Evolutionary conservation across 2,888 invertebrate species (phyloP), one percentile per base, ranked within the genome.

Genomic region (Drosophila lacicola): DNA sequence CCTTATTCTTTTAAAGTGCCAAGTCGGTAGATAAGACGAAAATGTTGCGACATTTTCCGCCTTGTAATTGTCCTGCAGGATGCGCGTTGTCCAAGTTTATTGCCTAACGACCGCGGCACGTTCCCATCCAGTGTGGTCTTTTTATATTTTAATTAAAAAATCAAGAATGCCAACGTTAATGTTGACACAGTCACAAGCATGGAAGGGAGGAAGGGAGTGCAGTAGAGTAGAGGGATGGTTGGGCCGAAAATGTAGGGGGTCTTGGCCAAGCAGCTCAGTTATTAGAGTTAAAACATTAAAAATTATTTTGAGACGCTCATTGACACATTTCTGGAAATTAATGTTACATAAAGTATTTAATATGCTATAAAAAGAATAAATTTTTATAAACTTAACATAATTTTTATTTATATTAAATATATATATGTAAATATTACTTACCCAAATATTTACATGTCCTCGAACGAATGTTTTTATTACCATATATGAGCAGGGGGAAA

Each of bases 71-170:
- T 78, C 76, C 76, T 80, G 53, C 79, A 73, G 75, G 77, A 77
- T 60, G 76, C 76, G 64, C 81, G 77, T 57, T 89, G 89, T 82
- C 74, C 83, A 87, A 86, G 81, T 91, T 90, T 90, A 90, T 90
- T 90, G 90, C 90, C 88, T 90, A 90, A 90, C 90, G 90, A 90
- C 91, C 89, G 88, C 83, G 80, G 71, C 80, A 84, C 74, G 81
- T 78, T 82, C 80, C 74, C 74, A 54, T 61, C 76, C 73, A 54
- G 34, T 78, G 82, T 65, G 67, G 69, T 70, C 73, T 73, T 76
- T 75, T 76, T 76, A 76, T 76, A 76, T 77, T 76, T 76, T 76
- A 76, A 76, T 76, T 76, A 76, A 76, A 75, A 76, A 73, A 77
- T 70, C 69, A 65, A 56, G 74, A 70, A 73, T 69, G 62, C 68